A percentile compares a stretch with the other conserved stretches of the same genome.
Conservation (phyloP, 2,797 vertebrate genomes). For the Podarcis siculus region DNA sequence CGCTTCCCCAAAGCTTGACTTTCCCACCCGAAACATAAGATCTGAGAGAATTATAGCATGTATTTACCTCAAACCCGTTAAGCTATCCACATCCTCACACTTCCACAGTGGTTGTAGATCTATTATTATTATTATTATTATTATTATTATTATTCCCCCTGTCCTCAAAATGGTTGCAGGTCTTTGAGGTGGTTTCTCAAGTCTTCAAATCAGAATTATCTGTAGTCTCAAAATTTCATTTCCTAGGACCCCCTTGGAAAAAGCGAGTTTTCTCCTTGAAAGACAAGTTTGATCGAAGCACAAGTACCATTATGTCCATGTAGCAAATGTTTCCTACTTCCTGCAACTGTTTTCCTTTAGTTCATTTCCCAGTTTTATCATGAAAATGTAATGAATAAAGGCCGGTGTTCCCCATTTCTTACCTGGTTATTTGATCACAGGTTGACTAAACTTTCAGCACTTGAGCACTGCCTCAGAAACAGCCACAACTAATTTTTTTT, state of each 20-base stretch:
- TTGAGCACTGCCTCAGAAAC: neutral
- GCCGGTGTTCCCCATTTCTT: neutral
- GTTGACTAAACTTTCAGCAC: neutral
- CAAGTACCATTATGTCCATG: neutral
- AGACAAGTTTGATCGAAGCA: neutral
- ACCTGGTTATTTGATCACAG: neutral
- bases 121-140: no score
- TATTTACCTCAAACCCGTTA: neutral
- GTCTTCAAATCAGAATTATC: neutral
- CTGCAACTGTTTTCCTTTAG: neutral
- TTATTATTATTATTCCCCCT: no score
- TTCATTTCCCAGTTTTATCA: neutral
- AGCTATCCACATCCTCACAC: no score
- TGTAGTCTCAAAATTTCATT: neutral
- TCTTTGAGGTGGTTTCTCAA: neutral
- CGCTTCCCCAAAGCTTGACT: neutral
- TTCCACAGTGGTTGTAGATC: neutral
- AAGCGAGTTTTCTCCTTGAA: neutral
- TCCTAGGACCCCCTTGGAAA: neutral
- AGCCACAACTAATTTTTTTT: neutral
- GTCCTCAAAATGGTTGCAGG: neutral
- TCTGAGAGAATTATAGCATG: neutral
- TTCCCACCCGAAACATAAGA: neutral
- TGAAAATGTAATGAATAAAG: constrained; percentile 2
- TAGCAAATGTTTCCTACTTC: neutral